Percentiles rank a stretch among this genome's conserved stretches.
Conservation (phyloP, 2,888 invertebrate genomes). For the Eumacrocentrus americanus region DNA sequence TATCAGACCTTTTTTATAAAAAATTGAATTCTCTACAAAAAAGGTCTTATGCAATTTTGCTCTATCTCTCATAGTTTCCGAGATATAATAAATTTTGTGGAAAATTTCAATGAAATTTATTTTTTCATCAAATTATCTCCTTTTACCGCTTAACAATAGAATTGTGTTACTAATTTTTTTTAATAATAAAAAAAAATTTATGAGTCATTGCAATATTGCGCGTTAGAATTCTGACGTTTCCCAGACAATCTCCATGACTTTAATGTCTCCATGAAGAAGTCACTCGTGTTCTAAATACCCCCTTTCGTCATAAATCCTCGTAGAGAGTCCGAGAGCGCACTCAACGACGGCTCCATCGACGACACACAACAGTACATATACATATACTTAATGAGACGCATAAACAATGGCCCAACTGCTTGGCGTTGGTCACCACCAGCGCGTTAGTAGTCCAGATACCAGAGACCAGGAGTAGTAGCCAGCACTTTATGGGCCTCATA, state of each 20-base stretch:
- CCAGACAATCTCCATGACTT: neutral
- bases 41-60: neutral
- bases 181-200: neutral
- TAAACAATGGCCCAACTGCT: slow-evolving; percentile 46
- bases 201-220: neutral
- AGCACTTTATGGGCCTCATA: slow-evolving; percentile 52
- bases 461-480: slow-evolving; percentile 36
- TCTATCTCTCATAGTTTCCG: neutral
- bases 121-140: neutral
- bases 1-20: neutral
- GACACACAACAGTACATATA: neutral
- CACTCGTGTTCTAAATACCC: neutral
- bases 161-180: neutral
- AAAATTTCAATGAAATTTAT: neutral
- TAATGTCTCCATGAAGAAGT: neutral
- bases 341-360: slow-evolving; percentile 17
- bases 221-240: neutral
- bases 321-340: slow-evolving; percentile 8
- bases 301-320: slow-evolving; percentile 3
- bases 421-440: slow-evolving; percentile 7
- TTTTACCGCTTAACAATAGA: too few species aligned
- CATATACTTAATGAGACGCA: slow-evolving; percentile 46
- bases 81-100: neutral
- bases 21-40: neutral
- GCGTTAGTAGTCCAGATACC: slow-evolving; percentile 18